phyloP scores from a whole-genome alignment of 2,888 invertebrate species.

The Eristalis intricaria region DNA sequence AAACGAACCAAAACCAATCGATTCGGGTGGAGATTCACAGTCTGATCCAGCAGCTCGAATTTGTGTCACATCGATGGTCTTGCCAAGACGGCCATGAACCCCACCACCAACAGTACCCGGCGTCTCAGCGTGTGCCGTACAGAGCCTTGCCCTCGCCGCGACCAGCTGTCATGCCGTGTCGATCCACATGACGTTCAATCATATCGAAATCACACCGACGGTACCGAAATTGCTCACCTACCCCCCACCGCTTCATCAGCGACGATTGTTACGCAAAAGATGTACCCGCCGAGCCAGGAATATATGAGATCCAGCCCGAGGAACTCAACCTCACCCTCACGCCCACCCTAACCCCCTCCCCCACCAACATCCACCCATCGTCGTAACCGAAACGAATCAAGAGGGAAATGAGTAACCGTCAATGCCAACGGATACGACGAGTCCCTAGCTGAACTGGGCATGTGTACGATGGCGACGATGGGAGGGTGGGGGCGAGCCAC shows the following conservation, averaged over 20 bases:
- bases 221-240: conserved; percentile 46
- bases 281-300: conserved; percentile 14
- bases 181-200: conserved; percentile 43
- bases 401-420: conserved; percentile 67
- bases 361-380: not conserved
- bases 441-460: not conserved
- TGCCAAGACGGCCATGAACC: not conserved
- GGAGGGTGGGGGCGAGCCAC: not conserved
- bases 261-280: conserved; percentile 10
- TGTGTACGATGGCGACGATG: not conserved
- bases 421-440: conserved; percentile 48
- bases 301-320: conserved; percentile 45
- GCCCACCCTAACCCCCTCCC: no score
- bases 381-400: conserved; percentile 42
- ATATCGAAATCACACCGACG: conserved; percentile 55
- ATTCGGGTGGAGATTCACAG: not conserved
- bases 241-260: not conserved
- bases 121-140: not conserved
- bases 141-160: not conserved
- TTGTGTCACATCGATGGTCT: not conserved
- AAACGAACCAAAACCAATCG: not conserved
- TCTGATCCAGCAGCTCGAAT: not conserved
- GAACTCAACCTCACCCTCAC: not conserved
- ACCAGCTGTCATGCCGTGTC: conserved; percentile 4
- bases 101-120: not conserved